Evolutionary conservation across 2,888 invertebrate species (phyloP).

Genomic region (Pollenia griseotomentosa): DNA sequence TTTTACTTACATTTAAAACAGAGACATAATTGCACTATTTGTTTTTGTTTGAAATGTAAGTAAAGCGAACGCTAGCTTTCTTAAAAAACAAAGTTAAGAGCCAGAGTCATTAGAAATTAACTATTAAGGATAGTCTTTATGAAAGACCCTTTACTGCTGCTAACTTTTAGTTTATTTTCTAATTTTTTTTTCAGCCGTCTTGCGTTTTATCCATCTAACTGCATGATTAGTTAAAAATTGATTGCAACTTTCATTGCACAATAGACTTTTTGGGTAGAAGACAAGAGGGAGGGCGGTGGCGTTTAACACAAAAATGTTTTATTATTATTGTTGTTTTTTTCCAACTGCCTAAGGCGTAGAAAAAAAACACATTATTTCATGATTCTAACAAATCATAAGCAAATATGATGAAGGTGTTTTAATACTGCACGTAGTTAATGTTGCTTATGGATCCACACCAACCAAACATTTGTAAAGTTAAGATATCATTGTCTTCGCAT

Average conservation of each 20-base stretch:
- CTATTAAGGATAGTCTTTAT: too few species aligned
- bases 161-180: background rate
- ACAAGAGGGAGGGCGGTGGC: background rate
- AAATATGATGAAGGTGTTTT: constrained; percentile 65
- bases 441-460: background rate
- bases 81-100: too few species aligned
- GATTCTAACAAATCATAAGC: constrained; percentile 66
- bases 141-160: background rate
- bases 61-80: too few species aligned
- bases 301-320: background rate
- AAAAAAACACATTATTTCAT: constrained; percentile 52
- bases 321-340: background rate
- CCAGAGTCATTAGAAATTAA: too few species aligned
- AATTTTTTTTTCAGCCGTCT: background rate
- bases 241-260: constrained; percentile 45
- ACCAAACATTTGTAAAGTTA: background rate
- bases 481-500: constrained; percentile 68
- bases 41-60: too few species aligned
- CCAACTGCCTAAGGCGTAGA: background rate
- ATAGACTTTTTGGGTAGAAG: background rate
- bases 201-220: background rate
- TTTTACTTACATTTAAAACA: too few species aligned
- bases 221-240: constrained; percentile 63
- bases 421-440: constrained; percentile 17
- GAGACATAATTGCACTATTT: too few species aligned